A percentile compares a stretch with the other conserved stretches of the same genome.
phyloP scores from a whole-genome alignment of 2,113 vertebrate species.

The Odontesthes bonariensis region DNA sequence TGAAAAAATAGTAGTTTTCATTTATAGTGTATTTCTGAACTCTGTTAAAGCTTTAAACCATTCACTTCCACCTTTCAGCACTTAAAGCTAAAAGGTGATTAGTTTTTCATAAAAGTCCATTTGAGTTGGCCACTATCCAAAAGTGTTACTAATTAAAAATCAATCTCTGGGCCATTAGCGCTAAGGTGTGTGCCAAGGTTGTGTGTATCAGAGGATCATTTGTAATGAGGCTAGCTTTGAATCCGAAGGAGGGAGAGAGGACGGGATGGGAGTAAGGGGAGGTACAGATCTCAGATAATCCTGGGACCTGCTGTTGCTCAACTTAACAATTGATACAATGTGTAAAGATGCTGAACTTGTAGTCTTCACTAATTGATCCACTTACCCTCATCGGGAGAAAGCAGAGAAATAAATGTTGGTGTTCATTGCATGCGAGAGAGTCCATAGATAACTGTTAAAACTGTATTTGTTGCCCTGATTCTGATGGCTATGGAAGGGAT shows the following conservation, averaged over 20 bases:
- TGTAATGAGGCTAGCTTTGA: slow-evolving; percentile 91
- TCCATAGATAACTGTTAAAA: slow-evolving; percentile 94
- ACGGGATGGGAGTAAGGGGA: slow-evolving; percentile 66
- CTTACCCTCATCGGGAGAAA: slow-evolving; percentile 90
- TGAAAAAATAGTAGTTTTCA: slow-evolving; percentile 39
- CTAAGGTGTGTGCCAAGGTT: slow-evolving; percentile 89
- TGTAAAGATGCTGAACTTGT: slow-evolving; percentile 98
- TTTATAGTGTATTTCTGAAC: slow-evolving; percentile 43
- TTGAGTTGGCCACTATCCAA: slow-evolving; percentile 92
- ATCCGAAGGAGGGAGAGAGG: slow-evolving; percentile 75
- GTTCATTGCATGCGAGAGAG: slow-evolving; percentile 89
- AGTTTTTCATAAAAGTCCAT: slow-evolving; percentile 85
- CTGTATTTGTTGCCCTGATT: slow-evolving; percentile 85
- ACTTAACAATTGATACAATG: slow-evolving; percentile 90
- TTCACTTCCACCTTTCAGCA: slow-evolving; percentile 66
- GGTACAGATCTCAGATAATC: slow-evolving; percentile 92
- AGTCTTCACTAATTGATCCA: slow-evolving; percentile 96
- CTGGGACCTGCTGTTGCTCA: slow-evolving; percentile 87
- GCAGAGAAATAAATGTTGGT: slow-evolving; percentile 90
- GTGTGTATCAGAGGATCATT: slow-evolving; percentile 92
- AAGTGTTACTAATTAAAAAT: slow-evolving; percentile 99
- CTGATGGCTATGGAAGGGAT: slow-evolving; percentile 80
- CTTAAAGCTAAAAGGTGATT: slow-evolving; percentile 80
- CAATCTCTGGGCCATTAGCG: slow-evolving; percentile 97
- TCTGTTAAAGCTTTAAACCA: slow-evolving; percentile 39